Base-by-base conservation (phyloP, 2,888 invertebrate species). In the Mimas tiliae region DNA sequence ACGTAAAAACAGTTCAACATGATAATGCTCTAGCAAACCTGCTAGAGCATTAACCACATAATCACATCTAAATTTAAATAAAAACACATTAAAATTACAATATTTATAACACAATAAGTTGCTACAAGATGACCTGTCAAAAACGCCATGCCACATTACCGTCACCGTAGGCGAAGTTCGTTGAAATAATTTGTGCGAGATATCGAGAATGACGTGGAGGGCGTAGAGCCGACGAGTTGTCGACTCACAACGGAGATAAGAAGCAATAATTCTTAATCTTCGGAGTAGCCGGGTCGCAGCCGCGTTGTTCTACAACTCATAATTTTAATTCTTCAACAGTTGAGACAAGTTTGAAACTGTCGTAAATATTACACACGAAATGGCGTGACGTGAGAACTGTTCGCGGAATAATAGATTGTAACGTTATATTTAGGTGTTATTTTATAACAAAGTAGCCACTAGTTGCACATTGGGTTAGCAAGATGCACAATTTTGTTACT, bases 151-250 rank as follows among this genome's bases (percentile, higher is more conserved):
- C 38, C 58, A 58, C 42, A 58, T 58, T 38, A 58, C 11, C 58
- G 58, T 58, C 58, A 58, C 6, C 19, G n/a, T 21, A 33, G 55
- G 88, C 86, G 88, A 91, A 90, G 86, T 90, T 90, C 87, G 87
- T 85, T 80, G 87, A 89, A 89, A 91, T 90, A 88, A 91, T 91
- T 91, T 90, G 84, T 83, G 85, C 86, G 81, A 86, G 88, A 88
- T 89, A 88, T 90, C 85, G 86, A 78, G 77, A 76, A 77, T 72
- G 77, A 76, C 72, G 74, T 74, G 78, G 77, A 74, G 79, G 83
- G 87, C 84, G 88, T 87, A 86, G 85, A 83, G 86, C 80, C 88
- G 90, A 80, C 83, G 86, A 88, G 85, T 90, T 87, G 88, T 88
- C 88, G 87, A 86, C 84, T 88, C 78, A 82, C 27, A 16, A 16